Evolutionary conservation across 2,113 vertebrate genomes (phyloP).

Genomic region (Phaetusa simplex): DNA sequence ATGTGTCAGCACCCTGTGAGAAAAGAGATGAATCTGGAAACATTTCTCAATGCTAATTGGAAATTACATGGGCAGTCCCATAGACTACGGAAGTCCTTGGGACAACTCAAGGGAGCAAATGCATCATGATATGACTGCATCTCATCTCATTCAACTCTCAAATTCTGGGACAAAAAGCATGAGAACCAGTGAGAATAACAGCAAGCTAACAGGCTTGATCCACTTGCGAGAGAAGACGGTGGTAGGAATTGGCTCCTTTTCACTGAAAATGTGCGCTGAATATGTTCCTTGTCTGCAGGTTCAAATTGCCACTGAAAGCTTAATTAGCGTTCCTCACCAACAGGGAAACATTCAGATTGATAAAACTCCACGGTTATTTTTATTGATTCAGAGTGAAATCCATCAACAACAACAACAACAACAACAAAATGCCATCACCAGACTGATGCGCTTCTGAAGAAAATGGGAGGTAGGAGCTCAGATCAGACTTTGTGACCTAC

Average conservation of each 20-base stretch:
- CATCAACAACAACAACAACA: neutral
- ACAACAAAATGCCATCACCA: neutral
- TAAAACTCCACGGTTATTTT: neutral
- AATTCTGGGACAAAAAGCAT: neutral
- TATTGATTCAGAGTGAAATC: constrained; percentile 4
- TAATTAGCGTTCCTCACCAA: constrained; percentile 8
- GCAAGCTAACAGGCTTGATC: neutral
- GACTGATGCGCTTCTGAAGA: neutral
- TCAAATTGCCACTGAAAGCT: constrained; percentile 27
- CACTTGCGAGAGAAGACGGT: neutral
- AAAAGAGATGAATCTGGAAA: neutral
- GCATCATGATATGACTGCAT: neutral
- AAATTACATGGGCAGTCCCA: neutral
- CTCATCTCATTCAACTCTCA: neutral
- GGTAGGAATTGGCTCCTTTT: neutral
- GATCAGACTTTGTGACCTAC: neutral
- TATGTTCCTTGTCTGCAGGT: neutral
- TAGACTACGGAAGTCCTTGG: neutral
- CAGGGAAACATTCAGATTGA: neutral
- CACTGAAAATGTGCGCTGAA: neutral
- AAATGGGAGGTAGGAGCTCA: neutral
- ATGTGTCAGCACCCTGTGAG: neutral
- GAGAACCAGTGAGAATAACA: neutral
- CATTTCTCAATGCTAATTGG: neutral
- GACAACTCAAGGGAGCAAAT: neutral